Evolutionary conservation across 2,888 invertebrate species (phyloP).

Genomic region (Kryphioiulus occultus): DNA sequence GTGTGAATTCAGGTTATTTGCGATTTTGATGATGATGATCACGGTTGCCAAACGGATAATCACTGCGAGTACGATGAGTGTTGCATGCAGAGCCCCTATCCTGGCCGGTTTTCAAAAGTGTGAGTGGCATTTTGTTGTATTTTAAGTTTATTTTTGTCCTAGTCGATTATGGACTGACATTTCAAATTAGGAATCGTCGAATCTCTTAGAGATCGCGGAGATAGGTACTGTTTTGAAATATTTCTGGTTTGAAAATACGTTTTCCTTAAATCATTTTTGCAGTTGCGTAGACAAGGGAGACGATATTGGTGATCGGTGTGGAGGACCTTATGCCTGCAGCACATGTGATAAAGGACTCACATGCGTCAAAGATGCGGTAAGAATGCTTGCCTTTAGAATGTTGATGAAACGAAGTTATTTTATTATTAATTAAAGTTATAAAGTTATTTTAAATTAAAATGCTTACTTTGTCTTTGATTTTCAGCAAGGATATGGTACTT

Average conservation of each 20-base stretch:
- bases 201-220: not conserved
- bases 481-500: too few species aligned
- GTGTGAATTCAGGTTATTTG: not conserved
- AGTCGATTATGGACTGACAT: not conserved
- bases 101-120: not conserved
- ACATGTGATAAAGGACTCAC: not conserved
- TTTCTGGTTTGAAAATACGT: too few species aligned
- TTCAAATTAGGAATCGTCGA: not conserved
- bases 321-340: conserved; percentile 8
- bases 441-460: too few species aligned
- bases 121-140: not conserved
- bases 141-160: not conserved
- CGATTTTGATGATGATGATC: not conserved
- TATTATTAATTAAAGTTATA: too few species aligned
- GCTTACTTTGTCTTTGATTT: too few species aligned
- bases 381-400: too few species aligned
- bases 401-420: too few species aligned
- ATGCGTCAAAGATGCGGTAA: not conserved
- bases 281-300: conserved; percentile 40
- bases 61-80: not conserved
- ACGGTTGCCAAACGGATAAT: not conserved
- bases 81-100: not conserved
- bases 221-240: too few species aligned
- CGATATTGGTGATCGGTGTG: conserved; percentile 41
- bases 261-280: not conserved